Evolutionary conservation across 1,140 invertebrate genomes (phyloP), one percentile per base, ranked within the genome.

Genomic region (Choristoneura fumiferana): DNA sequence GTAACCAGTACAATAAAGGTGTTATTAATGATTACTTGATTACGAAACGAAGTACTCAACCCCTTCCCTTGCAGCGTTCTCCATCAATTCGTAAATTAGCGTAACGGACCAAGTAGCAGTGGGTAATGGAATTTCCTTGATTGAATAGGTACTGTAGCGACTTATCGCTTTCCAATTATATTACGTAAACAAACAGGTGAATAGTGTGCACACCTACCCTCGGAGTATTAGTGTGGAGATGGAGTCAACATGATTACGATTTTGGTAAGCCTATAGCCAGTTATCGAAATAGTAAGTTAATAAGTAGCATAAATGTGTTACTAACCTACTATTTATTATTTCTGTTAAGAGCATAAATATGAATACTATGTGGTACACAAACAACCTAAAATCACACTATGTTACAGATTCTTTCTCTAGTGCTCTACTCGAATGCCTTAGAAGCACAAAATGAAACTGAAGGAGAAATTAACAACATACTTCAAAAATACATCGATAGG

Each of bases 401-500:
- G 22, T 29, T 67, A 36, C 56, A 73, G 73, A 54, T 66, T 38
- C 34, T 71, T 53, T 15, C 57, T 36, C 22, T 54, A n/a, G 22
- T 64, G 13, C 37, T 49, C n/a, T 15, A 33, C 18, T 39, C 40
- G 9, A 58, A 59, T 13, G 61, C 58, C 38, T 54, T 75, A 12
- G 55, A 75, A 59, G 10, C 55, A 18, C n/a, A 13, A 45, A 60
- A 64, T 10, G 43, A 36, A 29, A 61, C 61, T 18, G 66, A 78
- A 8, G 60, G 66, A 17, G 65, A 68, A 38, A 58, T 73, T 43
- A 71, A 71, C 55, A 62, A 62, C 9, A 67, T 76, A 8, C 35
- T 84, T 36, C 36, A 35, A 14, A 69, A 76, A 57, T 75, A 84
- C 55, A 62, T 84, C 12, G 59, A 73, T 22, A 69, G 67, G 15